These are phyloP conservation scores for Palythoa grandis DNA, from an alignment of 92 coral and sea anemone genomes.

Conservation along the genomic window DNA sequence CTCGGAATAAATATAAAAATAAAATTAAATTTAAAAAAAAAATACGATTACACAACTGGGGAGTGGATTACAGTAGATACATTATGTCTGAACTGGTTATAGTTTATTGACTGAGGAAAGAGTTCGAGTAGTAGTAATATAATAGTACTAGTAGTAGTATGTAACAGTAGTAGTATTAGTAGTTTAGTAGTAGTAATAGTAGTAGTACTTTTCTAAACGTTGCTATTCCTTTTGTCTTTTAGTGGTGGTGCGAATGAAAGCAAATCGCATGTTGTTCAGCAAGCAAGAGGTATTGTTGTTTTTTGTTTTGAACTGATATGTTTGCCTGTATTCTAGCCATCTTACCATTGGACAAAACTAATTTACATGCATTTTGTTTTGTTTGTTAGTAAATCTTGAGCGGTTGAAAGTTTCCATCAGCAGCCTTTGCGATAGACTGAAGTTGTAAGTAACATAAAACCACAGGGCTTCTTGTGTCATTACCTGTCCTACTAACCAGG, in stretches of 20 bases:
- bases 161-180: too few species aligned
- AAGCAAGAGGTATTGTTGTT: conserved; percentile 63
- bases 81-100: too few species aligned
- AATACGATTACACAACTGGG: too few species aligned
- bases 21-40: too few species aligned
- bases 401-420: conserved; percentile 25
- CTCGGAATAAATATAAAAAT: too few species aligned
- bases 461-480: background rate
- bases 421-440: conserved; percentile 38
- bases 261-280: conserved; percentile 66
- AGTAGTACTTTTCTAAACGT: background rate
- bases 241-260: conserved; percentile 76
- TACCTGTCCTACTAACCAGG: too few species aligned
- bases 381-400: conserved; percentile 29
- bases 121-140: too few species aligned
- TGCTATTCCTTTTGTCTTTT: background rate
- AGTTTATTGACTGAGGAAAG: too few species aligned
- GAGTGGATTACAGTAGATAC: too few species aligned
- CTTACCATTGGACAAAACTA: background rate
- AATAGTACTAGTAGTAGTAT: too few species aligned
- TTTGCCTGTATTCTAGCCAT: background rate
- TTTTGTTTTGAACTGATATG: background rate
- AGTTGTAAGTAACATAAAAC: conserved; percentile 15
- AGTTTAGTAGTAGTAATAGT: too few species aligned
- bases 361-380: background rate